A percentile compares a stretch with the other conserved stretches of the same genome.
Conservation (phyloP, 2,888 invertebrate species). For the Chaetogeoica ovagalla region DNA sequence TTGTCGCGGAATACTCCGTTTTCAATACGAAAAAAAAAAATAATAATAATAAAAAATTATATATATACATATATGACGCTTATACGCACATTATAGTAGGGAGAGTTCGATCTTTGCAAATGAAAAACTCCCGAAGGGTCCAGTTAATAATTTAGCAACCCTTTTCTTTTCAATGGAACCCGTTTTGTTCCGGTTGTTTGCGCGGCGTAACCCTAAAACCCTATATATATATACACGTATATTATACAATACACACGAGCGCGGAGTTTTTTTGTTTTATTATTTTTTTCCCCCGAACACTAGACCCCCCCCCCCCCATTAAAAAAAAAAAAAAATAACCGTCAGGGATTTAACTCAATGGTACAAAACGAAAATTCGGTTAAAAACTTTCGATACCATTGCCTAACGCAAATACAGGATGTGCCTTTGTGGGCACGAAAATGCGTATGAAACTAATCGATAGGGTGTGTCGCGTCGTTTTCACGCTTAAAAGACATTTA, state of each 20-base stretch:
- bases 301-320: too few relatives aligned
- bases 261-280: conserved; percentile 39
- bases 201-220: conserved; percentile 34
- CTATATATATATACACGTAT: too few relatives aligned
- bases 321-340: too few relatives aligned
- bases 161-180: conserved; percentile 48
- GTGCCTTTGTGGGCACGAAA: too few relatives aligned
- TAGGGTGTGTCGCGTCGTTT: too few relatives aligned
- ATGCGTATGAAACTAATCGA: background rate
- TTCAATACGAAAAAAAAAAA: conserved; percentile 31
- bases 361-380: conserved; percentile 11
- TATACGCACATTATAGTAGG: conserved; percentile 11
- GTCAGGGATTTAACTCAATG: background rate
- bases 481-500: too few relatives aligned
- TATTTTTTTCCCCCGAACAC: conserved; percentile 4
- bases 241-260: background rate
- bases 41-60: too few relatives aligned
- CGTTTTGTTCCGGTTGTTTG: conserved; percentile 50
- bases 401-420: background rate
- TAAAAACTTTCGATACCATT: background rate
- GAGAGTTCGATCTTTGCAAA: conserved; percentile 51
- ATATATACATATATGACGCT: background rate
- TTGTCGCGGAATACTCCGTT: conserved; percentile 13
- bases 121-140: conserved; percentile 45
- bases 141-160: conserved; percentile 53